A percentile compares a stretch with the other conserved stretches of the same genome.
phyloP scores from a whole-genome alignment of 2,797 vertebrate genomes.

The Dermochelys coriacea region DNA sequence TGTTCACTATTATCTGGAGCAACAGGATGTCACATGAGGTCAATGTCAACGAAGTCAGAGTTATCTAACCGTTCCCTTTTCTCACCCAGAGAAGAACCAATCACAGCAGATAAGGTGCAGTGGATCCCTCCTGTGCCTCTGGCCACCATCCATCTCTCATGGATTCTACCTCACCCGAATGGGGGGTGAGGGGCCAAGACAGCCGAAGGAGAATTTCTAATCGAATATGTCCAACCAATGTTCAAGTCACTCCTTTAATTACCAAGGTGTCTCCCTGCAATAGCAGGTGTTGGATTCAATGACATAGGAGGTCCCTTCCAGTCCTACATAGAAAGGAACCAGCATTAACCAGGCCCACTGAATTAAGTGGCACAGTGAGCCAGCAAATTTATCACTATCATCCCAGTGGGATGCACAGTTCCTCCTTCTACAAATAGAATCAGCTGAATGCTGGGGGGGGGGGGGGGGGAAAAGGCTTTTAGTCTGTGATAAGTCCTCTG shows the following conservation, averaged over 20 bases:
- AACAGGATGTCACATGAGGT: constrained; percentile 61
- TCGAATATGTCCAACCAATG: background rate
- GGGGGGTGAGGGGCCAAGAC: background rate
- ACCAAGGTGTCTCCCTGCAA: background rate
- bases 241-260: background rate
- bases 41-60: constrained; percentile 53
- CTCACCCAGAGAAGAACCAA: background rate
- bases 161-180: background rate
- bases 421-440: background rate
- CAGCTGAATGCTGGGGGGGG: background rate
- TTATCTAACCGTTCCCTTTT: constrained; percentile 12
- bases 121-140: background rate
- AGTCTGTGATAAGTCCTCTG: background rate
- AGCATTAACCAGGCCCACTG: background rate
- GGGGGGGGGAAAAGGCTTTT: too few relatives aligned
- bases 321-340: background rate
- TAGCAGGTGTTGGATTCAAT: background rate
- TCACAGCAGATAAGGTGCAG: background rate
- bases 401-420: background rate
- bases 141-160: background rate
- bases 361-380: background rate
- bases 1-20: constrained; percentile 43
- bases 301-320: background rate
- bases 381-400: background rate
- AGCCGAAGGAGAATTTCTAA: background rate